Percentiles rank a stretch among this genome's conserved stretches.
These are phyloP conservation scores for Dendrocincla tyrannina DNA, from an alignment of 2,797 vertebrate genomes.

Conservation along the genomic window DNA sequence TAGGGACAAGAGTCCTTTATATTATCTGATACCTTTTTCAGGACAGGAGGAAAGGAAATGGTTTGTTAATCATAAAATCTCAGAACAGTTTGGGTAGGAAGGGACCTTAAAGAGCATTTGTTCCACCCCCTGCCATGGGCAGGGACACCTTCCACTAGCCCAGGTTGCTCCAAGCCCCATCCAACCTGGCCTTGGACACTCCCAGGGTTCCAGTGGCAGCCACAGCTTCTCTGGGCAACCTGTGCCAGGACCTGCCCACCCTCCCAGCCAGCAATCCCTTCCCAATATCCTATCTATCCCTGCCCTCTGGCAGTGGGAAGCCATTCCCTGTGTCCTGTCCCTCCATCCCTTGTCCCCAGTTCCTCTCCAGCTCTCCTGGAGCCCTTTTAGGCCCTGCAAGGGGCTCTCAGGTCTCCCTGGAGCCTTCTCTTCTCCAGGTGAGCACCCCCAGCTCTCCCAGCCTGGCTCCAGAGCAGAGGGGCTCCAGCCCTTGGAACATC, in stretches of 20 bases:
- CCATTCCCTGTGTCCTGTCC: neutral
- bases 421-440: neutral
- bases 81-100: too few species aligned
- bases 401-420: too few species aligned
- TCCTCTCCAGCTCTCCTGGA: neutral
- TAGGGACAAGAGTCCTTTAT: neutral
- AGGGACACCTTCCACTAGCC: too few species aligned
- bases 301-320: too few species aligned
- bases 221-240: neutral
- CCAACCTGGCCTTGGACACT: neutral
- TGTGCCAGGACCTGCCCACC: neutral
- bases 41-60: neutral
- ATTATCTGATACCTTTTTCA: neutral
- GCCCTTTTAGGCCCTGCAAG: neutral
- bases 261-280: neutral
- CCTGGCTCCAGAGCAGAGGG: neutral
- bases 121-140: too few species aligned
- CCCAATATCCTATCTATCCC: fast-evolving
- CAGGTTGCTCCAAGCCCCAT: too few species aligned
- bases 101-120: too few species aligned
- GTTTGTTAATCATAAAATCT: neutral
- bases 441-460: neutral
- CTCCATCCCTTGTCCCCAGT: neutral
- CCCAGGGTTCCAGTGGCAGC: neutral
- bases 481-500: neutral